Conservation (phyloP, 2,797 vertebrate genomes). For the Danio choprae region DNA sequence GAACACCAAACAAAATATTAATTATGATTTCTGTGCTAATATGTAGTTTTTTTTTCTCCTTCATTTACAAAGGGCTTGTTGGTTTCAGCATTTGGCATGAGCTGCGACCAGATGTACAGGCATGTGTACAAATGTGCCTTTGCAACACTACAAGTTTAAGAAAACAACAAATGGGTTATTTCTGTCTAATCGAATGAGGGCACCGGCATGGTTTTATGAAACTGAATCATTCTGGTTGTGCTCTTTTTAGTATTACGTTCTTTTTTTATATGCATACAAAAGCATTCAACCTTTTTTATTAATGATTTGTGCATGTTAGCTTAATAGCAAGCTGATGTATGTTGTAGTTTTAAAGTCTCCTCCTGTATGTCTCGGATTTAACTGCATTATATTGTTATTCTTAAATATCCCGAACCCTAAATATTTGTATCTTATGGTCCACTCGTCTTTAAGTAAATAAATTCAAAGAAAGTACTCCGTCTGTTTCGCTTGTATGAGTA, state of each 20-base stretch:
- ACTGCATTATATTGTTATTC: constrained; percentile 72
- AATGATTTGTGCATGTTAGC: constrained; percentile 80
- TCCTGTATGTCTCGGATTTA: constrained; percentile 73
- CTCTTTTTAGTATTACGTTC: constrained; percentile 76
- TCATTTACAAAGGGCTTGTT: constrained; percentile 52
- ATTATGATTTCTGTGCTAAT: constrained; percentile 46
- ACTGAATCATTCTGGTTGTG: constrained; percentile 67
- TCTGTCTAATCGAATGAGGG: constrained; percentile 72
- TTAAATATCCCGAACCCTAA: constrained; percentile 67
- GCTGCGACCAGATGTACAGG: constrained; percentile 65
- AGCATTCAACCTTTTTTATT: constrained; percentile 72
- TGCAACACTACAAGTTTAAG: constrained; percentile 74
- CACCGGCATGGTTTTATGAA: constrained; percentile 62
- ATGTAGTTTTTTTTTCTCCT: constrained; percentile 37
- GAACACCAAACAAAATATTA: constrained; percentile 72
- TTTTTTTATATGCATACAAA: constrained; percentile 72
- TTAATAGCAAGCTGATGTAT: constrained; percentile 73
- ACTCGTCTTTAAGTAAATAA: constrained; percentile 78
- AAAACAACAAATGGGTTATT: constrained; percentile 59
- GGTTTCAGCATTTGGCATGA: constrained; percentile 67
- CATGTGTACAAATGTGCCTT: constrained; percentile 69
- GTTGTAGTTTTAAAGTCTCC: constrained; percentile 71
- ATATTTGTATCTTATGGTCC: constrained; percentile 75
- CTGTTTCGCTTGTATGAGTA: constrained; percentile 18
- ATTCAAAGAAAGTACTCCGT: constrained; percentile 48